Percentiles rank a stretch among this genome's conserved stretches.
phyloP scores from a whole-genome alignment of 2,113 vertebrate species.

The Nycticryphes semicollaris region DNA sequence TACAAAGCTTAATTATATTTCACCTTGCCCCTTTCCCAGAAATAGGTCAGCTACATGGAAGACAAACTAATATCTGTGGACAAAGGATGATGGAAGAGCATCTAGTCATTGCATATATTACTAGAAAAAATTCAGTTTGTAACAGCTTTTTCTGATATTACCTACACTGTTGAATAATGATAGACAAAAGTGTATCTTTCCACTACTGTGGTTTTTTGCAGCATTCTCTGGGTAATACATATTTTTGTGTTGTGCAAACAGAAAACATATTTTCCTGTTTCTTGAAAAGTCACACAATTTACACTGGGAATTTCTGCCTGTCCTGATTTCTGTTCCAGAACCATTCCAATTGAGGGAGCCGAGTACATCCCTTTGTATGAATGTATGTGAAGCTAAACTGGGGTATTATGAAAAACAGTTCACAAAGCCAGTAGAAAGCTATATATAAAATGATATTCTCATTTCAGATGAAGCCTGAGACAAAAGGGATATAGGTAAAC shows the following conservation, averaged over 20 bases:
- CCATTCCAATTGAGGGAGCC: conserved; percentile 53
- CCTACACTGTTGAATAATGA: conserved; percentile 2
- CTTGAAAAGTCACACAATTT: conserved; percentile 58
- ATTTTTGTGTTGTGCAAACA: conserved; percentile 66
- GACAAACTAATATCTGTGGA: neutral
- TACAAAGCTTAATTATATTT: conserved; percentile 25
- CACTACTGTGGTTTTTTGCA: neutral
- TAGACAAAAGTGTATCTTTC: conserved; percentile 34
- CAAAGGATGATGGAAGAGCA: neutral
- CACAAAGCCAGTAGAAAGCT: conserved; percentile 82
- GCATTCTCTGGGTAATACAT: conserved; percentile 17
- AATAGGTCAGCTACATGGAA: neutral
- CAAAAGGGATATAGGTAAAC: conserved; percentile 84
- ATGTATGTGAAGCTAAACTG: conserved; percentile 70
- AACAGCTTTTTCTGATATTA: conserved; percentile 11
- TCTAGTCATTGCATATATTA: neutral
- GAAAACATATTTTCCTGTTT: conserved; percentile 59
- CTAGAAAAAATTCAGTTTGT: neutral
- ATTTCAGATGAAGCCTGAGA: conserved; percentile 77
- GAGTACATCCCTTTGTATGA: conserved; percentile 61
- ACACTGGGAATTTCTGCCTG: conserved; percentile 54
- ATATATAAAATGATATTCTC: conserved; percentile 83
- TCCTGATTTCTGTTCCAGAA: conserved; percentile 68
- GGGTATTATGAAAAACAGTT: conserved; percentile 77
- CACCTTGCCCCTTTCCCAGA: conserved; percentile 7